Conservation (phyloP, 1,140 invertebrate genomes). For the Drosophila santomea region DNA sequence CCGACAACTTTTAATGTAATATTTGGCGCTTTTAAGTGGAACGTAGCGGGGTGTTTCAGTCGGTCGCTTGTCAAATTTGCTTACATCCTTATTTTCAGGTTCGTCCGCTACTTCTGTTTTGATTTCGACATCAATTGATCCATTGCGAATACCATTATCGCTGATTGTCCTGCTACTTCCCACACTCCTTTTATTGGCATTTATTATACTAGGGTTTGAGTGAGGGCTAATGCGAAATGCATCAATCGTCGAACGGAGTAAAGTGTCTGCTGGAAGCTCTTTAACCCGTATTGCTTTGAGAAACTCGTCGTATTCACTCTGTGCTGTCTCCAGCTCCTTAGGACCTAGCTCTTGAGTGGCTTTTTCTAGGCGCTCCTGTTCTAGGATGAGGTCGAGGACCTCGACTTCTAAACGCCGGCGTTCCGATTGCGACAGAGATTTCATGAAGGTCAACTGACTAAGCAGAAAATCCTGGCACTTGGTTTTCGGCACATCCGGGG, state of each 20-base stretch:
- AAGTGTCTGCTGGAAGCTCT: slow-evolving; percentile 20
- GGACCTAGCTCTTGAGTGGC: not conserved
- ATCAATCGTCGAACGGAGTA: not conserved
- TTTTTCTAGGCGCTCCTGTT: slow-evolving; percentile 8
- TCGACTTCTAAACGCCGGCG: slow-evolving; percentile 51
- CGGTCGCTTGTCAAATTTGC: not conserved
- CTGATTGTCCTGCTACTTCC: slow-evolving; percentile 27
- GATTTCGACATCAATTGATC: not conserved
- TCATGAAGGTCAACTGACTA: slow-evolving; percentile 35
- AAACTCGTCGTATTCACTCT: slow-evolving; percentile 54
- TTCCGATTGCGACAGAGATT: slow-evolving; percentile 26
- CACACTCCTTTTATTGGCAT: not conserved
- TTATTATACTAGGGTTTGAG: not conserved
- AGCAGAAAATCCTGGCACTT: slow-evolving; percentile 30
- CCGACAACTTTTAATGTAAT: slow-evolving; percentile 26
- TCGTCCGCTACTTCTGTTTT: not conserved
- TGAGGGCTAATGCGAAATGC: too few relatives aligned
- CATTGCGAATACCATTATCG: not conserved
- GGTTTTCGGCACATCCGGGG: not conserved
- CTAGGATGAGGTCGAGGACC: slow-evolving; percentile 11
- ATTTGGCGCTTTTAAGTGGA: slow-evolving; percentile 27
- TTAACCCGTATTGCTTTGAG: slow-evolving; percentile 47
- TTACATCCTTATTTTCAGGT: too few relatives aligned
- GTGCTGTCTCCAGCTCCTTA: not conserved
- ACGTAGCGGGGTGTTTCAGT: slow-evolving; percentile 5